These are phyloP conservation scores for Leptobrachium leishanense DNA, from an alignment of 2,113 vertebrate genomes.

Conservation along the genomic window DNA sequence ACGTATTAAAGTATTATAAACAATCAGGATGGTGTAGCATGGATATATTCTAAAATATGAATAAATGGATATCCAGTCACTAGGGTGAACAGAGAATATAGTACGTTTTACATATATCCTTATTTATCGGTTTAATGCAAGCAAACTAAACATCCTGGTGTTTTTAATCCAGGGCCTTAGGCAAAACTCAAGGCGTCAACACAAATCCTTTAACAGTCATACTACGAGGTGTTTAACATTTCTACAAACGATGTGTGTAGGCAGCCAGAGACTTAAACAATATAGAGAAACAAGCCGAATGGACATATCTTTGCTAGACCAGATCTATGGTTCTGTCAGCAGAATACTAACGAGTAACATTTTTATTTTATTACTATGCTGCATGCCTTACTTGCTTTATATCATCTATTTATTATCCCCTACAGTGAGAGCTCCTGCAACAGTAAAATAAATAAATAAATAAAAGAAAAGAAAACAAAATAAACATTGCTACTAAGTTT, in stretches of 20 bases:
- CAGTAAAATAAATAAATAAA: conserved; percentile 2
- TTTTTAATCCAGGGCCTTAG: conserved; percentile 23
- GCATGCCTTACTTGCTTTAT: conserved; percentile 25
- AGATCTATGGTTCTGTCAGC: conserved; percentile 17
- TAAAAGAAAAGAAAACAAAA: neutral
- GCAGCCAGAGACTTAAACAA: conserved; percentile 18
- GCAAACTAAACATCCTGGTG: conserved; percentile 11
- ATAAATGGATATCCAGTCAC: conserved; percentile 10
- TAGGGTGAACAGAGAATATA: neutral
- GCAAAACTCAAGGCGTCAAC: conserved; percentile 31
- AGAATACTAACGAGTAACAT: conserved; percentile 39
- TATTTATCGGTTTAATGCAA: conserved; percentile 7
- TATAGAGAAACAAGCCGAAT: conserved; percentile 14
- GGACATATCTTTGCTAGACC: conserved; percentile 34
- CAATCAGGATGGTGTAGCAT: too few relatives aligned
- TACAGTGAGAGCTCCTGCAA: conserved; percentile 19
- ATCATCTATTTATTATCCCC: conserved; percentile 46
- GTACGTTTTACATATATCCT: conserved; percentile 10
- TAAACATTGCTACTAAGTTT: conserved; percentile 14
- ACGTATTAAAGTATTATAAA: too few relatives aligned
- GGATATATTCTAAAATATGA: too few relatives aligned
- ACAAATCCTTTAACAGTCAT: conserved; percentile 40
- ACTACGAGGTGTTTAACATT: conserved; percentile 37
- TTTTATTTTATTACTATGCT: conserved; percentile 38
- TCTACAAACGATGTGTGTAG: conserved; percentile 16